Conservation (phyloP, 2,113 vertebrate species). For the Gracilinanus agilis region DNA sequence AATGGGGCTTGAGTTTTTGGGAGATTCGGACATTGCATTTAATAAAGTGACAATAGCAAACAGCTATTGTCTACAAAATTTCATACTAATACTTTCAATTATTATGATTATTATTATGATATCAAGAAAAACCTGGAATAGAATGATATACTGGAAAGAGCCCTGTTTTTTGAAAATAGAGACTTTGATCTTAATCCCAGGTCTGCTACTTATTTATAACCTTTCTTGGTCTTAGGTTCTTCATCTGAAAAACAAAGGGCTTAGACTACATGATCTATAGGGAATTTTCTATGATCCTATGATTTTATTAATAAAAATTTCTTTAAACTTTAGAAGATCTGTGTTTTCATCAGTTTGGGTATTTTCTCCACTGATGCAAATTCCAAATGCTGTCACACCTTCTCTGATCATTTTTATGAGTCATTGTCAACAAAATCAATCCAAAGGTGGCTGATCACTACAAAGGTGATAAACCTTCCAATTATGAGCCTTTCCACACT, state of each 20-base stretch:
- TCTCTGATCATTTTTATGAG: background rate
- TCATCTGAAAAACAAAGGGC: background rate
- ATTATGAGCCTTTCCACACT: background rate
- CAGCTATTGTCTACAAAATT: constrained; percentile 25
- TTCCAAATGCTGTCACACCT: background rate
- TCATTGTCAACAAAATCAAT: background rate
- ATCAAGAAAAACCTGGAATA: too few relatives aligned
- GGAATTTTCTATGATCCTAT: background rate
- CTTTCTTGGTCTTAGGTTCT: background rate
- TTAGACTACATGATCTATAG: background rate
- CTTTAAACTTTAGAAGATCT: background rate
- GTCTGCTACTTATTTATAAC: background rate
- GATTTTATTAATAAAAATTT: background rate
- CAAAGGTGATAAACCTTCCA: background rate
- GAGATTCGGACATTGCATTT: background rate
- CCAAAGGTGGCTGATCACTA: background rate
- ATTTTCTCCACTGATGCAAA: background rate
- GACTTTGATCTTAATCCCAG: background rate
- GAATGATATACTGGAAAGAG: background rate
- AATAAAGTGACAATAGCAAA: constrained; percentile 35
- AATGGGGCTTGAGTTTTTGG: constrained; percentile 16
- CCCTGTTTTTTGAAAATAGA: background rate
- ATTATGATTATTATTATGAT: too few relatives aligned
- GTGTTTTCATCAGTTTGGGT: background rate
- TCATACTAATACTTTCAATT: background rate